A percentile compares a stretch with the other conserved stretches of the same genome.
These are phyloP conservation scores for Xanthia icteritia DNA, from an alignment of 2,888 invertebrate species.

Conservation along the genomic window DNA sequence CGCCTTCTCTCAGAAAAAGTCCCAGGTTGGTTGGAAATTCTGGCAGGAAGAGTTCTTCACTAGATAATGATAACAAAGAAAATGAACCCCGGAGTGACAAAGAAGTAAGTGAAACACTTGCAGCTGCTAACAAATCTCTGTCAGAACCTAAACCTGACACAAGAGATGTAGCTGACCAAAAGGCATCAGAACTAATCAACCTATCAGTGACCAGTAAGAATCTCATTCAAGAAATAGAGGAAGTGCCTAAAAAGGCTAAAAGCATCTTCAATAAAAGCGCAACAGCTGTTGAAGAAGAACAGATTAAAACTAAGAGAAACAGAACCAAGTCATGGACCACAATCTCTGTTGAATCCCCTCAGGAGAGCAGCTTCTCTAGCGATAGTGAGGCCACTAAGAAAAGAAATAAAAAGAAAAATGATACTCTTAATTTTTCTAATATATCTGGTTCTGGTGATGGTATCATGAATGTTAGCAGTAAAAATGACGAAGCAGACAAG, in stretches of 20 bases:
- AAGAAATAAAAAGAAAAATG: conserved; percentile 64
- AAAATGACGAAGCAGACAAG: conserved; percentile 21
- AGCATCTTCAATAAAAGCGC: conserved; percentile 76
- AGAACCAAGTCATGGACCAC: conserved; percentile 83
- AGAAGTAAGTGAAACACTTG: conserved; percentile 16
- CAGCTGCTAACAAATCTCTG: conserved; percentile 22
- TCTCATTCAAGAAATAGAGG: conserved; percentile 72
- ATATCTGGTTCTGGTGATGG: conserved; percentile 59
- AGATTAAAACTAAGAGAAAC: conserved; percentile 73
- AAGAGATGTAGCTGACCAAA: conserved; percentile 32
- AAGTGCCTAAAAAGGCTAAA: conserved; percentile 63
- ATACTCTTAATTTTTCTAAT: conserved; percentile 46
- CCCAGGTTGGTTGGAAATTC: conserved; percentile 71
- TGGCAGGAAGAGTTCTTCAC: conserved; percentile 60
- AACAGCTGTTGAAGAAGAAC: conserved; percentile 69
- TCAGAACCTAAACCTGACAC: conserved; percentile 13
- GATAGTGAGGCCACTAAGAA: conserved; percentile 77
- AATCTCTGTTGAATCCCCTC: conserved; percentile 58
- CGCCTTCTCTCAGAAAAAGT: conserved; percentile 67
- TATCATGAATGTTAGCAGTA: conserved; percentile 37
- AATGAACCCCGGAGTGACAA: conserved; percentile 42
- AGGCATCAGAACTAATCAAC: conserved; percentile 50
- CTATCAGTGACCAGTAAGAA: conserved; percentile 70
- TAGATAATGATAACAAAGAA: conserved; percentile 57
- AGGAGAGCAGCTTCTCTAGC: conserved; percentile 74